Evolutionary conservation across 2,888 invertebrate genomes (phyloP), one percentile per base, ranked within the genome.

Genomic region (Eretmocerus hayati): DNA sequence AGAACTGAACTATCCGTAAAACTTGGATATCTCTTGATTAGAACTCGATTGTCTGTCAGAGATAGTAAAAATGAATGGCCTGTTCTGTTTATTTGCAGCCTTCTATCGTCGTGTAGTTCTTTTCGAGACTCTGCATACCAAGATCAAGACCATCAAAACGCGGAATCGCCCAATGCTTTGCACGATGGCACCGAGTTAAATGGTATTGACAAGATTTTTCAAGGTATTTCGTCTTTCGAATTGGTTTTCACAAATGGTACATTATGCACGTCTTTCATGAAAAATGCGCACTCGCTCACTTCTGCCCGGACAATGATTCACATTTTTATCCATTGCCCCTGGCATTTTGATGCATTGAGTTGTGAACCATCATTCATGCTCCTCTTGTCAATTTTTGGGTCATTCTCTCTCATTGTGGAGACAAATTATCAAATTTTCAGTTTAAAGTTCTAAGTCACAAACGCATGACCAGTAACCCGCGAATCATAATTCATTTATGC

Each of bases 111-210:
- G 69, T 86, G 84, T 80, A 88, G 87, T 72, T 90, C 90, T 43
- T 90, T 89, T 75, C 81, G 88, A 61, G 88, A 88, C 74, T 87
- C 87, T 56, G 85, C 86, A 57, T 85, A 84, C 69, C 84, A 85
- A 61, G 86, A 85, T 56, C 76, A 76, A 58, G 77, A 75, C 54
- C 75, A 75, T 60, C 77, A 74, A 53, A 67, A 64, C 53, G 62
- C 67, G 26, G 74, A 74, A 51, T 75, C 74, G 54, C 74, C 74
- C 62, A 72, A 72, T 58, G 62, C 62, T 40, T 64, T 68, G 48
- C 80, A 81, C 58, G 76, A 79, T 58, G 76, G 75, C 64, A 76
- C 79, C 57, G 73, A 74, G 63, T 68, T 75, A 66, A 77, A 76
- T 72, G 75, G 75, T 71, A 72, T 75, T 70, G 75, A 76, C 72